Conservation (phyloP, 2,888 invertebrate genomes). For the Ypsolopha sequella region DNA sequence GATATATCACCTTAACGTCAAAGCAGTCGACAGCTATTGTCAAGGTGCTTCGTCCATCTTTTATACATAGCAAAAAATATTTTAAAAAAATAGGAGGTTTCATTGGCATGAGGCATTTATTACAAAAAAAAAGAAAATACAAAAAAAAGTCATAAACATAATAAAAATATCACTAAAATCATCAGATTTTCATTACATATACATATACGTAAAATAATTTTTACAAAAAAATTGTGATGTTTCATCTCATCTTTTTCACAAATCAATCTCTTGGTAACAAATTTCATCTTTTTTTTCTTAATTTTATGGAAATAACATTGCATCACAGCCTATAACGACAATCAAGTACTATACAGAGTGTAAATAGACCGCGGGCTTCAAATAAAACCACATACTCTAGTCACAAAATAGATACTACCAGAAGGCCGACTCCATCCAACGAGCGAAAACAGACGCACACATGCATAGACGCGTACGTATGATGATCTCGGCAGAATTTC, state of each 20-base stretch:
- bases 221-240: slow-evolving; percentile 6
- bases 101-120: slow-evolving; percentile 62
- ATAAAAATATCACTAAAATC: slow-evolving; percentile 19
- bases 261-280: slow-evolving; percentile 24
- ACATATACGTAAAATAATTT: slow-evolving; percentile 12
- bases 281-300: not conserved
- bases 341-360: too few relatives aligned
- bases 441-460: too few relatives aligned
- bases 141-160: slow-evolving; percentile 26
- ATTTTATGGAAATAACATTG: not conserved
- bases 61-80: too few relatives aligned
- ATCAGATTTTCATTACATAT: slow-evolving; percentile 9
- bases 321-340: slow-evolving; percentile 7
- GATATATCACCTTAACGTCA: too few relatives aligned
- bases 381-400: too few relatives aligned
- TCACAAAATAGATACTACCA: too few relatives aligned
- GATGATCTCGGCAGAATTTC: too few relatives aligned
- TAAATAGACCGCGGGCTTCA: too few relatives aligned
- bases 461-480: too few relatives aligned
- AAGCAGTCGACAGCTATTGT: too few relatives aligned
- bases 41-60: too few relatives aligned
- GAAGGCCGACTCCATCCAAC: too few relatives aligned
- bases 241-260: not conserved
- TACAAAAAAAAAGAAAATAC: slow-evolving; percentile 42
- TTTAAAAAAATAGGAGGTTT: not conserved